Conservation (phyloP, 2,113 vertebrate genomes). For the Anoplopoma fimbria region DNA sequence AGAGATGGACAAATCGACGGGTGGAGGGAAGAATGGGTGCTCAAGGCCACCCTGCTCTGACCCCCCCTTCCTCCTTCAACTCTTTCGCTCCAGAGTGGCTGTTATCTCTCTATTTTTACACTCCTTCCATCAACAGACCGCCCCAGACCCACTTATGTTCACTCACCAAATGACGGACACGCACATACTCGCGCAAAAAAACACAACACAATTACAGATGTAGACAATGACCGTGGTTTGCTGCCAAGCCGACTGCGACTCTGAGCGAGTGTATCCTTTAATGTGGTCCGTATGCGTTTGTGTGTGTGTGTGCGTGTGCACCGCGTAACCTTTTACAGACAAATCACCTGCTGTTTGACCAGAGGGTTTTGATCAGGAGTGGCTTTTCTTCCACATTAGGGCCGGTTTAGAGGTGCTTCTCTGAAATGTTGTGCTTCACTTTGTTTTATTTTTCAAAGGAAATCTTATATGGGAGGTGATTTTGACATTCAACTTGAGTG, state of each 20-base stretch:
- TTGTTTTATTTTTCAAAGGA: neutral
- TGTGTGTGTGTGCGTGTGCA: constrained; percentile 27
- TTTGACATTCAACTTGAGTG: neutral
- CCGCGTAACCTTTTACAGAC: constrained; percentile 47
- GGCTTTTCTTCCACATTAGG: constrained; percentile 12
- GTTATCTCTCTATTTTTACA: constrained; percentile 85
- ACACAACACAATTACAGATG: constrained; percentile 66
- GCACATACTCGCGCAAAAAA: constrained; percentile 29
- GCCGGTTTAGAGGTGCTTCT: constrained; percentile 19
- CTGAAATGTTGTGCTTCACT: constrained; percentile 14
- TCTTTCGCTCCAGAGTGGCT: constrained; percentile 77
- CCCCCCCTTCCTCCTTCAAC: constrained; percentile 59
- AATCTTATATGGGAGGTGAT: neutral
- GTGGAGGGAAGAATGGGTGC: constrained; percentile 68
- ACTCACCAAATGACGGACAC: constrained; percentile 79
- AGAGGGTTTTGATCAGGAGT: constrained; percentile 29
- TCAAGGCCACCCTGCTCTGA: constrained; percentile 74
- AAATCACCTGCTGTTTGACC: constrained; percentile 55
- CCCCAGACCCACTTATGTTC: constrained; percentile 84
- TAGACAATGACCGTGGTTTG: constrained; percentile 53
- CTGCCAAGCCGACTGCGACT: constrained; percentile 62
- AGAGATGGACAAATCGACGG: constrained; percentile 57
- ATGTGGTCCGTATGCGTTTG: neutral
- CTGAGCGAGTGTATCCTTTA: constrained; percentile 27
- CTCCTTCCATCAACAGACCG: constrained; percentile 80